Conservation (phyloP, 2,888 invertebrate species). For the Pachycephus smyrnensis region DNA sequence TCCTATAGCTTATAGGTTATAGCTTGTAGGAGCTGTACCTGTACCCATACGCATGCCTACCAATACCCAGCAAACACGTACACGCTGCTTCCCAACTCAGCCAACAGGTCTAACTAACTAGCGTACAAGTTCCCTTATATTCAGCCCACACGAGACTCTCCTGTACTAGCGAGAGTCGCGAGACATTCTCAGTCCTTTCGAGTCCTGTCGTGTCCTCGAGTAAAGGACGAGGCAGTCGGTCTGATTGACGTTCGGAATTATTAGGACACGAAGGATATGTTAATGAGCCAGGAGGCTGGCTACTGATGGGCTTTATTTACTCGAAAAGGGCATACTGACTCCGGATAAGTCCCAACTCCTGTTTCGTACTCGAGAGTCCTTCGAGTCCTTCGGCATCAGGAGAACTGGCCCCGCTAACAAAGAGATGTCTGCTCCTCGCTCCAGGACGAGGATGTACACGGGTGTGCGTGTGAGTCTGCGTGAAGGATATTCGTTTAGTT, state of each 20-base stretch:
- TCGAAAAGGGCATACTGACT: neutral
- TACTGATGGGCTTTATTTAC: neutral
- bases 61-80: constrained; percentile 16
- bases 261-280: neutral
- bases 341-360: neutral
- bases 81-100: constrained; percentile 34
- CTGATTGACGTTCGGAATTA: neutral
- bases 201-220: neutral
- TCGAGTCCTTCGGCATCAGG: constrained; percentile 38
- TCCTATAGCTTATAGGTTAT: neutral
- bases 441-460: constrained; percentile 47
- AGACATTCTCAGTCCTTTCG: neutral
- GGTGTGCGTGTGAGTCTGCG: constrained; percentile 49
- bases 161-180: neutral
- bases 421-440: constrained; percentile 58
- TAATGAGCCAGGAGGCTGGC: neutral
- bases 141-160: constrained; percentile 32
- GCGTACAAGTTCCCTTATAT: constrained; percentile 48
- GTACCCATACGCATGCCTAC: constrained; percentile 21
- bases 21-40: neutral
- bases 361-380: constrained; percentile 17
- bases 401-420: constrained; percentile 62
- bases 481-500: constrained; percentile 43
- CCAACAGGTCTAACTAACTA: constrained; percentile 54
- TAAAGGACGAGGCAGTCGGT: neutral